These are phyloP conservation scores for Polypterus bichir DNA, from an alignment of 2,113 vertebrate species.

Conservation along the genomic window DNA sequence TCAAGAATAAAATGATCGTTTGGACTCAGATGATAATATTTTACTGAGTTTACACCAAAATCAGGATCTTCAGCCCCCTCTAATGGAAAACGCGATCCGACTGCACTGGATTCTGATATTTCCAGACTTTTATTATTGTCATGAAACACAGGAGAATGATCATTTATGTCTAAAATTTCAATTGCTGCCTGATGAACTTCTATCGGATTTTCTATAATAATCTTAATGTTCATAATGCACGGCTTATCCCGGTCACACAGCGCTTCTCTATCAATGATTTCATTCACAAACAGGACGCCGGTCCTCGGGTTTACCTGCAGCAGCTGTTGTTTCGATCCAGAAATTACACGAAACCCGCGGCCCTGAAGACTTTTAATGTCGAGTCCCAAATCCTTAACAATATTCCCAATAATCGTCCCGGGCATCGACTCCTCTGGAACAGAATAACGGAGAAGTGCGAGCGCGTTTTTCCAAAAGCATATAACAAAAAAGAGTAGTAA, in stretches of 20 bases:
- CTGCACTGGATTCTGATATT: conserved; percentile 21
- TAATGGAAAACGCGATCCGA: conserved; percentile 10
- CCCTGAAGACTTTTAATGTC: conserved; percentile 24
- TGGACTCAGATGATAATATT: background rate
- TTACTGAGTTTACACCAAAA: background rate
- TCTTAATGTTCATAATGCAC: conserved; percentile 44
- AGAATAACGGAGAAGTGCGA: conserved; percentile 32
- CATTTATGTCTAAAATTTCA: conserved; percentile 46
- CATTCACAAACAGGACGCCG: conserved; percentile 36
- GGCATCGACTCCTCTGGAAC: conserved; percentile 36
- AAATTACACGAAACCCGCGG: conserved; percentile 40
- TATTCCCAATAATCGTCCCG: conserved; percentile 36
- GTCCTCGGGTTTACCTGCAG: conserved; percentile 36
- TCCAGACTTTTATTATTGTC: conserved; percentile 35
- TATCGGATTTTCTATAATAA: conserved; percentile 42
- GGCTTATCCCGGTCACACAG: conserved; percentile 24
- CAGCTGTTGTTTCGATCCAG: conserved; percentile 23
- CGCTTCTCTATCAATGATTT: conserved; percentile 39
- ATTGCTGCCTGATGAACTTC: conserved; percentile 46
- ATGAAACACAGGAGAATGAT: conserved; percentile 30
- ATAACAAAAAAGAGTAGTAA: conserved; percentile 12
- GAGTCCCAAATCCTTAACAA: conserved; percentile 43
- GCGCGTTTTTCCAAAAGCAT: conserved; percentile 9
- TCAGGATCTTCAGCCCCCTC: conserved; percentile 1
- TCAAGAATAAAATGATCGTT: conserved; percentile 8